Base-by-base conservation (phyloP, 2,797 vertebrate genomes). In the Rhyacichthys aspro region DNA sequence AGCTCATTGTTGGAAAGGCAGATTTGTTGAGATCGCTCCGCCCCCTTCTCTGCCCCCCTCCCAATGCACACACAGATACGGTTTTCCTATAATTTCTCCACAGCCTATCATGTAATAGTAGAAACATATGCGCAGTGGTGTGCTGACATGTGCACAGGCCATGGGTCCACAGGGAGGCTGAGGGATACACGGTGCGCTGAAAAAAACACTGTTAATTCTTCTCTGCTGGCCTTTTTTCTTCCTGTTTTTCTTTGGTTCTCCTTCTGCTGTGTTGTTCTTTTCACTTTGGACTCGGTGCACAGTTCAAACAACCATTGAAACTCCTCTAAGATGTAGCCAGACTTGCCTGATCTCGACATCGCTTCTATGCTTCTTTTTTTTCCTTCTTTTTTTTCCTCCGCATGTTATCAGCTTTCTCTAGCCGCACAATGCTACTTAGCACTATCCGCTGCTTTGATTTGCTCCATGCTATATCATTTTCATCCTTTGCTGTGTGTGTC, bases 151-250 rank as follows among this genome's bases (percentile, higher is more conserved):
- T 85, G 86, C 74, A 62, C 74, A 71, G 76, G 71, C 84, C 75
- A 72, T 78, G 86, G 92, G 92, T 93, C 92, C 91, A 72, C 86
- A 86, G 90, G 92, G 92, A 92, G 90, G 89, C 61, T 89, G 89
- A 87, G 91, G 90, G 85, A 90, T 79, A 82, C 86, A 90, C 65
- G 92, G 92, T 86, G 90, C 90, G 63, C 76, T 49, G 72, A 81
- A 60, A 72, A 41, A 82, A 90, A 83, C 62, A 63, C 78, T 65
- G 73, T 78, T 83, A 77, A 85, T 83, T 88, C 80, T 47, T 52
- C 64, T 78, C 34, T 67, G 64, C 32, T 43, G 63, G 52, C 38
- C 48, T n/a, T 55, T 67, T 67, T 48, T 67, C 67, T 67, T n/a
- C n/a, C 64, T 70, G 49, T 67, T 80, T 76, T 76, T 41, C 32